Evolutionary conservation across 2,888 invertebrate species (phyloP).

Genomic region (Hetaerina titia): DNA sequence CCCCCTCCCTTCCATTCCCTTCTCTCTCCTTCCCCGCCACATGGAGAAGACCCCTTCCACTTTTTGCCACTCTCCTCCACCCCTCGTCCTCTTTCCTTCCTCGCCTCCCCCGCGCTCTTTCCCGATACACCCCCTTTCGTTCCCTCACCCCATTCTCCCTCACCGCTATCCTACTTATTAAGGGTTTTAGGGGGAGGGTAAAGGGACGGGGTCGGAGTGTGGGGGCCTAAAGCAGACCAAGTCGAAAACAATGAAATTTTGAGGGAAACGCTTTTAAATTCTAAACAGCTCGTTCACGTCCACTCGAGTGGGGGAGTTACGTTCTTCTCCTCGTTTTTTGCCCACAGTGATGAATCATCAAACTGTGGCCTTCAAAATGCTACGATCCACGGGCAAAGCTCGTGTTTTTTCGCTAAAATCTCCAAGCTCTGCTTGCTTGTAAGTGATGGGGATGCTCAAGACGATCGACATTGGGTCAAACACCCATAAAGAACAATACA

Average conservation of each 20-base stretch:
- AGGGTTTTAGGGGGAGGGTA: background rate
- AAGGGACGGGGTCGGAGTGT: background rate
- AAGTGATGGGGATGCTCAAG: too few species aligned
- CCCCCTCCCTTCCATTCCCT: background rate
- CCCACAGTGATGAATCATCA: background rate
- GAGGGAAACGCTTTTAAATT: background rate
- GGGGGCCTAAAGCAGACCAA: background rate
- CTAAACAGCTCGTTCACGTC: background rate
- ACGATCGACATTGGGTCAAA: too few species aligned
- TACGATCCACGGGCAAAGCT: too few species aligned
- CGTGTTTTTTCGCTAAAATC: too few species aligned
- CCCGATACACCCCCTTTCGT: background rate
- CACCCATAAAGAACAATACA: too few species aligned
- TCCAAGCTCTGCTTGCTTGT: too few species aligned
- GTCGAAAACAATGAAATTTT: background rate
- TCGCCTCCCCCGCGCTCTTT: background rate
- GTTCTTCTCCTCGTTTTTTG: background rate
- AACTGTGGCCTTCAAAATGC: too few species aligned
- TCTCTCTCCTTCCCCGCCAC: background rate
- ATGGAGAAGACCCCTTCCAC: background rate
- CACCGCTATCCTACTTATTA: background rate
- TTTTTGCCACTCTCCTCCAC: background rate
- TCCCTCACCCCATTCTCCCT: background rate
- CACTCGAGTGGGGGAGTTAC: background rate
- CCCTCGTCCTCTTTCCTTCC: background rate